A percentile compares a stretch with the other conserved stretches of the same genome.
These are phyloP conservation scores for Phortica variegata DNA, from an alignment of 1,140 invertebrate genomes.

Conservation along the genomic window DNA sequence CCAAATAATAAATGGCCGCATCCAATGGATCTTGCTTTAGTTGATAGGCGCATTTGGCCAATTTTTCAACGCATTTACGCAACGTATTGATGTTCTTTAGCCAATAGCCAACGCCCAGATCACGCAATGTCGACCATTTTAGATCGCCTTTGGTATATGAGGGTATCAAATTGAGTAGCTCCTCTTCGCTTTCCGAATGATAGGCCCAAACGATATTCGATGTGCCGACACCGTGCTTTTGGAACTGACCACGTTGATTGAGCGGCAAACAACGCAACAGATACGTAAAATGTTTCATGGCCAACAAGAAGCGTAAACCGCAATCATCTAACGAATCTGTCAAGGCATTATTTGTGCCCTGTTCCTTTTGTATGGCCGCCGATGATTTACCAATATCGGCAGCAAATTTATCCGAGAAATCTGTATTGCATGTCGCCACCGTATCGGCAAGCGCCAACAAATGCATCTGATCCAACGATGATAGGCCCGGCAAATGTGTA, in stretches of 20 bases:
- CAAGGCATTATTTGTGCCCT: slow-evolving; percentile 61
- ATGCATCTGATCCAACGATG: slow-evolving; percentile 99
- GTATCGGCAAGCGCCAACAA: slow-evolving; percentile 95
- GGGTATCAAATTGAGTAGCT: slow-evolving; percentile 87
- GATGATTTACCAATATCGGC: slow-evolving; percentile 75
- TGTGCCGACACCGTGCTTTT: slow-evolving; percentile 86
- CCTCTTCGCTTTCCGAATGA: slow-evolving; percentile 97
- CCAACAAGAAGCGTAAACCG: slow-evolving; percentile 91
- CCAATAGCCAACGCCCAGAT: slow-evolving; percentile 97
- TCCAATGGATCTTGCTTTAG: slow-evolving; percentile 92
- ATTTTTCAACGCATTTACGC: slow-evolving; percentile 84
- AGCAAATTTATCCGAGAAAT: slow-evolving; percentile 81
- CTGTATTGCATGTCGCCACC: slow-evolving; percentile 88
- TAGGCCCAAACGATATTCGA: slow-evolving; percentile 98
- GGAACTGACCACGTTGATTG: slow-evolving; percentile 81
- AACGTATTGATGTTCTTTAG: slow-evolving; percentile 83
- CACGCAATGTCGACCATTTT: slow-evolving; percentile 89
- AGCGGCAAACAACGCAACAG: slow-evolving; percentile 87
- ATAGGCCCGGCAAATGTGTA: slow-evolving; percentile 93
- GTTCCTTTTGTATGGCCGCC: slow-evolving; percentile 70
- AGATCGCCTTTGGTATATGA: slow-evolving; percentile 80
- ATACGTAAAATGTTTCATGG: slow-evolving; percentile 98
- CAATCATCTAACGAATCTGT: slow-evolving; percentile 94
- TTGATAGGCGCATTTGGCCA: slow-evolving; percentile 91
- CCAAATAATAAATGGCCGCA: slow-evolving; percentile 95